Conservation (phyloP, 2,797 vertebrate genomes). For the Ctenopoma kingsleyae region DNA sequence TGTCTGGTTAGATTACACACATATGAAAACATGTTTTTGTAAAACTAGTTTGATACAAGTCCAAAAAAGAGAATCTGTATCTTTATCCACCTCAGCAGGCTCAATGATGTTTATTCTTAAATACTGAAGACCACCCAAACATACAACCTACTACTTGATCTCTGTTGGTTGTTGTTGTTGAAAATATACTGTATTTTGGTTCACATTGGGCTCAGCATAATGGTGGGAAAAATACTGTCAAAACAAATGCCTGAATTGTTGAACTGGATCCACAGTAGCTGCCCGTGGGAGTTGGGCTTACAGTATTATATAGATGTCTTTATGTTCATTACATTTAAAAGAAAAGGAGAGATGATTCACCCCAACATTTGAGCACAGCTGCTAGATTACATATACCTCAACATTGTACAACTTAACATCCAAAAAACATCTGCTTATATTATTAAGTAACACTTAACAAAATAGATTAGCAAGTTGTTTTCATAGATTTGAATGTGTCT, state of each 20-base stretch:
- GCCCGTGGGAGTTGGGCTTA: slow-evolving; percentile 63
- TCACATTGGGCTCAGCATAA: slow-evolving; percentile 43
- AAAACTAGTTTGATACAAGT: slow-evolving; percentile 7
- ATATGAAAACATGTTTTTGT: slow-evolving; percentile 1
- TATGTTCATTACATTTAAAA: slow-evolving; percentile 44
- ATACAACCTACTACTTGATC: slow-evolving; percentile 29
- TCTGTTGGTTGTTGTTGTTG: slow-evolving; percentile 33
- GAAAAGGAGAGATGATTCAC: slow-evolving; percentile 51
- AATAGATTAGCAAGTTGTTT: neutral
- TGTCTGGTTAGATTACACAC: slow-evolving; percentile 27
- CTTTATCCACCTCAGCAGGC: neutral
- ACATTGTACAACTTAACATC: neutral
- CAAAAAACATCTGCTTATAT: neutral
- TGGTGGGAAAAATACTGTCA: slow-evolving; percentile 51
- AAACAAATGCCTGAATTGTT: slow-evolving; percentile 63
- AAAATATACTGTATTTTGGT: slow-evolving; percentile 42
- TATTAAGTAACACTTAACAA: slow-evolving; percentile 1
- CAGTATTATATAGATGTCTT: slow-evolving; percentile 53
- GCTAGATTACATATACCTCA: slow-evolving; percentile 18
- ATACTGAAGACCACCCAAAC: slow-evolving; percentile 31
- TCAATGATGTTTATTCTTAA: slow-evolving; percentile 21
- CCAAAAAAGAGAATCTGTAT: slow-evolving; percentile 4
- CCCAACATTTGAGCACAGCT: slow-evolving; percentile 28
- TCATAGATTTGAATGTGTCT: neutral
- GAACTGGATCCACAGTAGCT: slow-evolving; percentile 52